Conservation (phyloP, 1,140 invertebrate genomes). For the Bombus superbus region DNA sequence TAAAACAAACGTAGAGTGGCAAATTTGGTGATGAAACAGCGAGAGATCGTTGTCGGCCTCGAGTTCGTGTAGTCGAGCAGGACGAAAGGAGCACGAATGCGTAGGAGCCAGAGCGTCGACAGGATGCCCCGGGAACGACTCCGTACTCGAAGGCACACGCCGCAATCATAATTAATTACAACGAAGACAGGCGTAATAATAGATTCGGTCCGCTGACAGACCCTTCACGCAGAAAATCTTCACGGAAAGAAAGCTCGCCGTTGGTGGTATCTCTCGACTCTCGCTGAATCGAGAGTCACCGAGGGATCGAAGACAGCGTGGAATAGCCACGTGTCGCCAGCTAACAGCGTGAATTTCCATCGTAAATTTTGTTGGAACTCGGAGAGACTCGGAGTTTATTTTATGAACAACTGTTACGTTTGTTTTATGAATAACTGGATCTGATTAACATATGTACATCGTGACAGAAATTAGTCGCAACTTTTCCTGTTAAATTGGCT, state of each 20-base stretch:
- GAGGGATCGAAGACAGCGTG: background rate
- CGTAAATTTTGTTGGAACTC: background rate
- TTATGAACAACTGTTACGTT: background rate
- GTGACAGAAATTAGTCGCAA: too few relatives aligned
- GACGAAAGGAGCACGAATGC: background rate
- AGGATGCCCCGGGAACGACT: background rate
- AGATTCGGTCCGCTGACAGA: constrained; percentile 45
- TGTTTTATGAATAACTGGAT: background rate
- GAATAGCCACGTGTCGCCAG: background rate
- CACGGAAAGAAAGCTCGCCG: constrained; percentile 26
- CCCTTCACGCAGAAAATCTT: constrained; percentile 37
- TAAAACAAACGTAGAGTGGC: too few relatives aligned
- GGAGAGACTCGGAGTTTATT: background rate
- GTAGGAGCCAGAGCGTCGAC: constrained; percentile 22
- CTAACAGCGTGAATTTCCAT: background rate
- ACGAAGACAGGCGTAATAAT: constrained; percentile 51
- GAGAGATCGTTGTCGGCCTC: too few relatives aligned
- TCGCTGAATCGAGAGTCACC: background rate
- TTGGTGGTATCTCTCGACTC: constrained; percentile 21
- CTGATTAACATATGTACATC: background rate
- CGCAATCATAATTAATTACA: constrained; percentile 56
- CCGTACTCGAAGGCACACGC: constrained; percentile 26
- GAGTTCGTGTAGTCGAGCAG: background rate
- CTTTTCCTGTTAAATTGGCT: too few relatives aligned
- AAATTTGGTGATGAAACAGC: background rate